Evolutionary conservation across 2,113 vertebrate species (phyloP).

Genomic region (Carlito syrichta): DNA sequence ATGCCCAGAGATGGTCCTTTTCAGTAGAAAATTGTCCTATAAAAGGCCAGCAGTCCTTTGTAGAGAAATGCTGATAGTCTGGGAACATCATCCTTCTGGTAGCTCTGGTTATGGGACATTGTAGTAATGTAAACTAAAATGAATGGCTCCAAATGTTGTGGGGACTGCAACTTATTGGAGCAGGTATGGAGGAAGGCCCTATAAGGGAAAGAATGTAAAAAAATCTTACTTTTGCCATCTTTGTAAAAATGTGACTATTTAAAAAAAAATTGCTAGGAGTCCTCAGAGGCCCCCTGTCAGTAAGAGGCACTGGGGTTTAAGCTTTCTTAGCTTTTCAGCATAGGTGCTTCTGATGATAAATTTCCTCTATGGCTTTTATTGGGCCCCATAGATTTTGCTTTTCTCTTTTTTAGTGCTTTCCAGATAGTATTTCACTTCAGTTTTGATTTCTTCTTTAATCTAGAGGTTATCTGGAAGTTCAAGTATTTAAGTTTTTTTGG

Average conservation of each 20-base stretch:
- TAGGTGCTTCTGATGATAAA: neutral
- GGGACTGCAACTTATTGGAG: neutral
- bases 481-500: neutral
- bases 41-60: neutral
- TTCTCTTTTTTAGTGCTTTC: neutral
- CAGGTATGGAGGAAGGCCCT: neutral
- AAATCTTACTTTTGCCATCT: neutral
- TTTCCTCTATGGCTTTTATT: neutral
- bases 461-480: neutral
- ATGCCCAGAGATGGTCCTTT: neutral
- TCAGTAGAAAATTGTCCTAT: neutral
- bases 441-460: slow-evolving; percentile 46
- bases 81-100: fast-evolving
- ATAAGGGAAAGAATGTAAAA: neutral
- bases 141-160: neutral
- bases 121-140: neutral
- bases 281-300: neutral
- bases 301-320: neutral
- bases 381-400: neutral
- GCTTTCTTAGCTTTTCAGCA: neutral
- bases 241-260: neutral
- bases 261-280: neutral
- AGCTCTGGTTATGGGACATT: neutral
- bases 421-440: slow-evolving; percentile 10
- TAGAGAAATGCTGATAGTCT: neutral